A percentile compares a stretch with the other conserved stretches of the same genome.
phyloP scores from a whole-genome alignment of 2,113 vertebrate species.

The Laticauda colubrina region DNA sequence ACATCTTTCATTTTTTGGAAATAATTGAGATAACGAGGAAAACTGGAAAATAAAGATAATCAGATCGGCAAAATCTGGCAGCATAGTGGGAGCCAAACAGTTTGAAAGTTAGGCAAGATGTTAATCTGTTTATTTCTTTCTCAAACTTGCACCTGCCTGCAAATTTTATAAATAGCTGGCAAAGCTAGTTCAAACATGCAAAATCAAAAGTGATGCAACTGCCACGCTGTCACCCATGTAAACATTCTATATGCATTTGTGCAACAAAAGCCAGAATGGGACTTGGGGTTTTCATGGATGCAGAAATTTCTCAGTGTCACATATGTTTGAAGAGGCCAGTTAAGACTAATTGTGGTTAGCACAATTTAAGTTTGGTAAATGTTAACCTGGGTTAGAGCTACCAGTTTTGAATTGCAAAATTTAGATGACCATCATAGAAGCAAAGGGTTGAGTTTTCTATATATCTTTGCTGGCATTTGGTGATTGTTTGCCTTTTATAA shows the following conservation, averaged over 20 bases:
- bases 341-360: neutral
- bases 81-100: neutral
- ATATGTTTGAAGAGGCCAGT: neutral
- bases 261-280: neutral
- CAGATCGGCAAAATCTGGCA: neutral
- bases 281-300: neutral
- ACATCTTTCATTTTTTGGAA: neutral
- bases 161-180: neutral
- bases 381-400: neutral
- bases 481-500: neutral
- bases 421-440: neutral
- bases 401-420: neutral
- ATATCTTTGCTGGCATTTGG: neutral
- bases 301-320: neutral
- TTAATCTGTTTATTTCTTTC: neutral
- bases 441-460: neutral
- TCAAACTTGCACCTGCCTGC: neutral
- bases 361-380: neutral
- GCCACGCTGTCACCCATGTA: neutral
- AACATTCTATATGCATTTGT: neutral
- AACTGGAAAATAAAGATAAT: neutral
- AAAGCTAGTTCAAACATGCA: neutral
- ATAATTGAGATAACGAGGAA: neutral
- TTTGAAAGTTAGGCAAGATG: neutral
- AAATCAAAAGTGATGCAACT: neutral